Conservation (phyloP, 2,888 invertebrate species). For the Leucophora obtusa region DNA sequence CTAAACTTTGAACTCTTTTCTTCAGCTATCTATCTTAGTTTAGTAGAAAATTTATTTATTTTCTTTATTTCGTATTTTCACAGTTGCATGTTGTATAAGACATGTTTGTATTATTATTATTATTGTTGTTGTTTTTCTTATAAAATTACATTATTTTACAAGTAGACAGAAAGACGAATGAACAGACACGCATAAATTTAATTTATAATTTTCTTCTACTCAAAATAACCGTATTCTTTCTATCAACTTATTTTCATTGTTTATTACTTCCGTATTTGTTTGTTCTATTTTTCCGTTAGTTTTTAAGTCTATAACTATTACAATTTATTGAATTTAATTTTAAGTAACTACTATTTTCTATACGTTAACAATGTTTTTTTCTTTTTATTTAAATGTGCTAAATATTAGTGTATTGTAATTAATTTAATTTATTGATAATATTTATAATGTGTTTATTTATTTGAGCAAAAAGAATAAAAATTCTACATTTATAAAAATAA, state of each 20-base stretch:
- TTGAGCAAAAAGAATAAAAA: conserved; percentile 56
- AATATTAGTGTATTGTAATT: conserved; percentile 48
- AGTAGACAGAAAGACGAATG: background rate
- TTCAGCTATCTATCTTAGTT: background rate
- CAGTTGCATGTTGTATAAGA: conserved; percentile 27
- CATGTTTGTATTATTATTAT: background rate
- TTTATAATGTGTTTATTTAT: conserved; percentile 56
- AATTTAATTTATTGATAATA: conserved; percentile 52
- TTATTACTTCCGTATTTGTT: conserved; percentile 40
- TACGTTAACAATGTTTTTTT: background rate
- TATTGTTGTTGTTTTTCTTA: conserved; percentile 31
- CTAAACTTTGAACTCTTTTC: conserved; percentile 57
- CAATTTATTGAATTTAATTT: conserved; percentile 34
- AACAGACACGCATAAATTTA: background rate
- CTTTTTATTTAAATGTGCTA: conserved; percentile 32
- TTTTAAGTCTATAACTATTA: conserved; percentile 28
- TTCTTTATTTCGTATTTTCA: background rate
- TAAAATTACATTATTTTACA: conserved; percentile 5
- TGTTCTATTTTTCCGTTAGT: conserved; percentile 45
- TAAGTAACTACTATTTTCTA: conserved; percentile 5
- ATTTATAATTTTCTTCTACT: background rate
- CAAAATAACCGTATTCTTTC: conserved; percentile 23
- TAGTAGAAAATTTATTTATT: background rate
- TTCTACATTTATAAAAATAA: conserved; percentile 46
- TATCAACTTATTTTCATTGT: background rate